Evolutionary conservation across 2,113 vertebrate genomes (phyloP), one percentile per base, ranked within the genome.

Genomic region (Mugil cephalus): DNA sequence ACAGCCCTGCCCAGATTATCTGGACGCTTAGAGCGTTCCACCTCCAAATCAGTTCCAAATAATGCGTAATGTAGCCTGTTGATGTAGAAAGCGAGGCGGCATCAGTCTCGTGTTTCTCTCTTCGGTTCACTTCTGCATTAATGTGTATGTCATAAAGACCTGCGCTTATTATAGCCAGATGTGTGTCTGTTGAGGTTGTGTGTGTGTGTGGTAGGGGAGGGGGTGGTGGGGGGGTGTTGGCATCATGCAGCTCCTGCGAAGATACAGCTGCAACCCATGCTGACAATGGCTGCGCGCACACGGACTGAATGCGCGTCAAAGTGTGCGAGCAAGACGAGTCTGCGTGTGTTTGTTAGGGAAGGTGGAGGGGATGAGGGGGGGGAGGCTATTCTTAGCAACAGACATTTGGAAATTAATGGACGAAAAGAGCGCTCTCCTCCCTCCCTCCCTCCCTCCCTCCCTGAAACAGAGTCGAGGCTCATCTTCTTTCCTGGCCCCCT

Each of bases 361-460:
- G 83, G 85, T 77, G 80, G 75, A 60, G 67, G 75, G 64, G 52
- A 69, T 60, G 35, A 64, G 82, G 54, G 71, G 68, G 61, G 43
- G 73, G 62, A 53, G 69, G 84, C 93, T 93, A 93, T 92, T 93
- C 84, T 92, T 92, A 92, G 91, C 83, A 85, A 79, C 88, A 93
- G 89, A 92, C 90, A 89, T 91, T 92, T 92, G 83, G 68, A 91
- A 93, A 94, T 93, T 88, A 94, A 93, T 93, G 88, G 88, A 93
- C 74, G 80, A 87, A 88, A 81, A 90, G 89, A 85, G 81, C 76
- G 80, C 63, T 69, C n/a, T 68, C 53, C 5, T n/a, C n/a, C n/a
- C n/a, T n/a, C n/a, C 62, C 70, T 81, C 71, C 70, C 80, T 61
- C 75, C 84, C 79, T 74, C 71, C 63, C 77, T 68, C 68, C 55